These are phyloP conservation scores for Amaurobius ferox DNA, from an alignment of 2,888 invertebrate genomes.

Conservation along the genomic window DNA sequence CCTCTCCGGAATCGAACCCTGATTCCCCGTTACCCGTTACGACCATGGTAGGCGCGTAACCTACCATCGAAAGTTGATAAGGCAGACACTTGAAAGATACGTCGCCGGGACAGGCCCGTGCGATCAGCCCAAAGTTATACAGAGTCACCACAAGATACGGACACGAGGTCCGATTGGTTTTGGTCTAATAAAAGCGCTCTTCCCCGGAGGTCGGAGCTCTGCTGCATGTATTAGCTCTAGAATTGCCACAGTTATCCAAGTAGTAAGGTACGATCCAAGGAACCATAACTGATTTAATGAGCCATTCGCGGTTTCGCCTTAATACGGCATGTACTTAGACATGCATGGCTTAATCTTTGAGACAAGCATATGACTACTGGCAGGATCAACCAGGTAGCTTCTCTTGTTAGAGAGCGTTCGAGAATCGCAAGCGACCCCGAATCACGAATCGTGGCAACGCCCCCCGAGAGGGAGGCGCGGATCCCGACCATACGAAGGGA, in stretches of 20 bases:
- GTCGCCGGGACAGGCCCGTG: slow-evolving; percentile 45
- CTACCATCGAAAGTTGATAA: slow-evolving; percentile 81
- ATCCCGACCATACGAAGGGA: too few species aligned
- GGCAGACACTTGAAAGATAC: slow-evolving; percentile 77
- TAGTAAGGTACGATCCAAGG: slow-evolving; percentile 81
- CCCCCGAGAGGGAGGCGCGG: too few species aligned
- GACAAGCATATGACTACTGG: slow-evolving; percentile 83
- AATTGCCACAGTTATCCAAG: slow-evolving; percentile 83
- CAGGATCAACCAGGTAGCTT: slow-evolving; percentile 81
- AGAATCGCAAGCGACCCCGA: too few species aligned
- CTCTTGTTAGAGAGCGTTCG: too few species aligned
- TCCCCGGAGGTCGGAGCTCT: slow-evolving; percentile 79
- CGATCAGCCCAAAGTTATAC: slow-evolving; percentile 55
- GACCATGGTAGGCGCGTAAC: slow-evolving; percentile 83
- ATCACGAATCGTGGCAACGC: too few species aligned
- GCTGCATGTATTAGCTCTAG: slow-evolving; percentile 84
- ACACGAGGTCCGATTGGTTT: too few species aligned
- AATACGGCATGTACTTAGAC: slow-evolving; percentile 82
- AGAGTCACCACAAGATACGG: slow-evolving; percentile 57
- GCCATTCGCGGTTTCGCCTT: slow-evolving; percentile 82
- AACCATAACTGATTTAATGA: slow-evolving; percentile 82
- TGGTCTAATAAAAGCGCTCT: too few species aligned
- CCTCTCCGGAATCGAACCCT: slow-evolving; percentile 86
- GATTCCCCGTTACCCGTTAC: slow-evolving; percentile 86
- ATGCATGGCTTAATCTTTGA: slow-evolving; percentile 85